Conservation (phyloP, 2,113 vertebrate genomes). For the Sinocyclocheilus anshuiensis region DNA sequence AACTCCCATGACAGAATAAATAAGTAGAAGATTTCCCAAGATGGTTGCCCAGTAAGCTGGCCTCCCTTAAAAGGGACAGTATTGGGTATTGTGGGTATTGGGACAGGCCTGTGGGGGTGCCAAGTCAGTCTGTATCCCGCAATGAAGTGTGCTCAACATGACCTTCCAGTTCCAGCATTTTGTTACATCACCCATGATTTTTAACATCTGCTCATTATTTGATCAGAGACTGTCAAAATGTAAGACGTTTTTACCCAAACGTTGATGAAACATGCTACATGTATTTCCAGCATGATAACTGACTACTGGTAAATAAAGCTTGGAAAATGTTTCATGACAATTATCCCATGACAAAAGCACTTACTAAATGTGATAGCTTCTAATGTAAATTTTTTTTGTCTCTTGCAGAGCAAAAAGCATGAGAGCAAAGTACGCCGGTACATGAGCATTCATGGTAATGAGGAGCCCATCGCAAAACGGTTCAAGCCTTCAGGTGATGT, state of each 20-base stretch:
- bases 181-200: background rate
- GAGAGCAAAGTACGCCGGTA: conserved; percentile 94
- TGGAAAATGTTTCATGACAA: background rate
- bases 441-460: conserved; percentile 81
- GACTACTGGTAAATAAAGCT: background rate
- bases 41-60: background rate
- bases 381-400: background rate
- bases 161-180: background rate
- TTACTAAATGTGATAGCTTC: background rate
- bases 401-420: conserved; percentile 95
- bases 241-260: background rate
- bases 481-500: conserved; percentile 67
- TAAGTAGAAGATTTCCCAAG: background rate
- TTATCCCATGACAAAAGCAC: background rate
- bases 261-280: background rate
- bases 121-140: background rate
- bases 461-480: conserved; percentile 71
- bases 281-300: background rate
- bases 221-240: background rate
- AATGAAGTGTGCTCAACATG: background rate
- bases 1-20: background rate
- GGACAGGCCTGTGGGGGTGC: background rate
- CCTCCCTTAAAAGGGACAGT: background rate
- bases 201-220: background rate
- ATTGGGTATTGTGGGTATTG: background rate